Base-by-base conservation (phyloP, 2,888 invertebrate species). In the Tyria jacobaeae region DNA sequence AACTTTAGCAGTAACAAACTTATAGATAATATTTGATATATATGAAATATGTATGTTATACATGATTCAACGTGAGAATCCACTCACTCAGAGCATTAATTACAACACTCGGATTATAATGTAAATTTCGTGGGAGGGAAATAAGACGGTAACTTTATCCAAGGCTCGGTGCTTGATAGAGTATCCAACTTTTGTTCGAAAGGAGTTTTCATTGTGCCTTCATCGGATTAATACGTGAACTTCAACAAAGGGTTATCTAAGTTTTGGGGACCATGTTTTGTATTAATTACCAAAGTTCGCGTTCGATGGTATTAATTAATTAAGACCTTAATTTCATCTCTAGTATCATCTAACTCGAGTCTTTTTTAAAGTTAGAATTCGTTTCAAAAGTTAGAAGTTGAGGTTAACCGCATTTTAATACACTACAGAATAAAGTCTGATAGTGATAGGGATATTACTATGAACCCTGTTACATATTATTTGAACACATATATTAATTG, bases 281-380 rank as follows among this genome's bases (percentile, higher is more conserved):
- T 91, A 91, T 90, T 91, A 91, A 91, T 92, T 92, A 90, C 86
- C 79, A 76, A 87, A 91, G 85, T 92, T 91, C 73, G 72, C 66
- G 73, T 73, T 66, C 78, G 84, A 84, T 87, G 86, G 89, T 90
- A 84, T 87, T 86, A 90, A 90, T 91, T 90, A 90, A 90, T 91
- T 89, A 89, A 81, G 82, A 86, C 83, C 78, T 83, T 76, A 63
- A 78, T 78, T 82, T 79, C 71, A 79, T 79, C 67, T 57, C 25
- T 41, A 58, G 54, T 63, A 39, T 15, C 51, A 37, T 53, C 24
- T n/a, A n/a, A n/a, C n/a, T n/a, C n/a, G n/a, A n/a, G n/a, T n/a
- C n/a, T n/a, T n/a, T n/a, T n/a, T n/a, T n/a, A n/a, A n/a, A n/a
- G n/a, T n/a, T n/a, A n/a, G n/a, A n/a, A n/a, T n/a, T n/a, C n/a